Evolutionary conservation across 2,113 vertebrate species (phyloP).

Genomic region (Hemiprocne comata): DNA sequence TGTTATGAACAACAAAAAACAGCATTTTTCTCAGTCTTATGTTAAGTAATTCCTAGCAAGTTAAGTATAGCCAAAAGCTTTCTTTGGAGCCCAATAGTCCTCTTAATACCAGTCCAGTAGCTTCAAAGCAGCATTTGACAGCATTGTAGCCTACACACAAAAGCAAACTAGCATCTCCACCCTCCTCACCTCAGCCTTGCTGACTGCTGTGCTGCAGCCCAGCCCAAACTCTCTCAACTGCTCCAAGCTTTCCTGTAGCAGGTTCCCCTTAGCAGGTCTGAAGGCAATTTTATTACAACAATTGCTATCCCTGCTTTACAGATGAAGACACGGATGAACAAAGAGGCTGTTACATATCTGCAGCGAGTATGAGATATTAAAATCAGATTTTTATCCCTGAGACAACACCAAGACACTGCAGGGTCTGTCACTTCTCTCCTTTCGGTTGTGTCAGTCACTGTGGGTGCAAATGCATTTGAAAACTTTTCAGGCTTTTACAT

Average conservation of each 20-base stretch:
- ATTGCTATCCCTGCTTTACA: not conserved
- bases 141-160: not conserved
- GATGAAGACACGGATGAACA: not conserved
- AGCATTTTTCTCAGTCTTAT: not conserved
- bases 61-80: not conserved
- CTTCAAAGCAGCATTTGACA: not conserved
- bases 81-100: not conserved
- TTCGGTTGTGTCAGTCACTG: not conserved
- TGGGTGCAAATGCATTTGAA: not conserved
- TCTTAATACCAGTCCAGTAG: too few species aligned
- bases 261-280: not conserved
- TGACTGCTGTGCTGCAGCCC: not conserved
- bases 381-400: not conserved
- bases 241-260: not conserved
- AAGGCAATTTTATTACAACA: not conserved
- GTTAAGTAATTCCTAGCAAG: not conserved
- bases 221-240: too few species aligned
- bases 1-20: not conserved
- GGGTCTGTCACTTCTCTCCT: not conserved
- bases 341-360: not conserved
- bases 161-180: not conserved
- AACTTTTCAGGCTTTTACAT: rapidly evolving
- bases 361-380: not conserved
- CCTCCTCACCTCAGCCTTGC: not conserved
- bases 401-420: rapidly evolving